Evolutionary conservation across 2,797 vertebrate species (phyloP).

Genomic region (Gobio occitaniae): DNA sequence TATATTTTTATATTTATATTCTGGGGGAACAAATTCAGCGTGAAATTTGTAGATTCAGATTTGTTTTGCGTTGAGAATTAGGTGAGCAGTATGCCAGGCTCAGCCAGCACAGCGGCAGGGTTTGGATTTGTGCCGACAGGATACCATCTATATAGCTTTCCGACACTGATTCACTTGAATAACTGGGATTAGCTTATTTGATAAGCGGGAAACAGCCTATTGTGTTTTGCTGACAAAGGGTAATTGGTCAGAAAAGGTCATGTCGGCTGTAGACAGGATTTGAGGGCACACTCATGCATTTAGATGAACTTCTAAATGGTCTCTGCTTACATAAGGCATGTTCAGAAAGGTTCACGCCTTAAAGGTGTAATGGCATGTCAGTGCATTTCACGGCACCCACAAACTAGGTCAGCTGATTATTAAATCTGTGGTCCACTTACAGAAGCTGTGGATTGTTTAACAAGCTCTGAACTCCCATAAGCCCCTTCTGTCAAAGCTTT

Average conservation of each 20-base stretch:
- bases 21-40: background rate
- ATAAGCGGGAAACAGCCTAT: slow-evolving; percentile 50
- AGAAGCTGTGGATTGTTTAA: slow-evolving; percentile 65
- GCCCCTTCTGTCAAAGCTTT: slow-evolving; percentile 61
- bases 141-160: slow-evolving; percentile 28
- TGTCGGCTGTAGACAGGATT: slow-evolving; percentile 25
- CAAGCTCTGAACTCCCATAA: slow-evolving; percentile 62
- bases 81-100: background rate
- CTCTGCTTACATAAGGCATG: slow-evolving; percentile 6
- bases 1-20: background rate
- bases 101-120: background rate
- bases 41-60: background rate
- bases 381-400: slow-evolving; percentile 39
- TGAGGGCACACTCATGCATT: slow-evolving; percentile 8
- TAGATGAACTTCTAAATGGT: slow-evolving; percentile 18
- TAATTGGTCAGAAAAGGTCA: slow-evolving; percentile 52
- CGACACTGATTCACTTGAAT: slow-evolving; percentile 32
- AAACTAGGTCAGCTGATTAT: slow-evolving; percentile 62
- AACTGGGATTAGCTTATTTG: slow-evolving; percentile 44
- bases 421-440: slow-evolving; percentile 58
- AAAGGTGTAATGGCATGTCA: slow-evolving; percentile 26
- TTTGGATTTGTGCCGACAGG: background rate
- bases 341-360: slow-evolving; percentile 42
- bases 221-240: slow-evolving; percentile 58
- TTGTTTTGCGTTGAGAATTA: background rate